Conservation (phyloP, 2,797 vertebrate genomes). For the Centroberyx gerrardi region DNA sequence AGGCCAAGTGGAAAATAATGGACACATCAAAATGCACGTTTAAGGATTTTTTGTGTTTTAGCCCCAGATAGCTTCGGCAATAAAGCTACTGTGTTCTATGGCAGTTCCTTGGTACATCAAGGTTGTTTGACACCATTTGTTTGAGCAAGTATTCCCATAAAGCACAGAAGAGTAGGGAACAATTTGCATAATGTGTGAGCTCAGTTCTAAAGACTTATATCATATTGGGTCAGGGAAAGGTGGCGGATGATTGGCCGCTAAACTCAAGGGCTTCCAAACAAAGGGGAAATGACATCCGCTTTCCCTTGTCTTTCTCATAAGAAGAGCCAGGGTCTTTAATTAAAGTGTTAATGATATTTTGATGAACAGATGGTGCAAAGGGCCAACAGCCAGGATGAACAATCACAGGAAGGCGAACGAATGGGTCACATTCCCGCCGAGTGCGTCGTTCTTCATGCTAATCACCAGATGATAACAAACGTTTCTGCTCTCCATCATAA, state of each 20-base stretch:
- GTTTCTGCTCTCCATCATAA: slow-evolving; percentile 6
- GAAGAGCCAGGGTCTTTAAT: slow-evolving; percentile 17
- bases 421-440: slow-evolving; percentile 27
- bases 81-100: too few relatives aligned
- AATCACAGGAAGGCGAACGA: slow-evolving; percentile 17
- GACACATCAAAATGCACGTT: too few relatives aligned
- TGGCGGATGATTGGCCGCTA: neutral
- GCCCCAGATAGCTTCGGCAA: too few relatives aligned
- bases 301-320: slow-evolving; percentile 4
- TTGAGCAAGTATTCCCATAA: too few relatives aligned
- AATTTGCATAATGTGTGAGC: neutral
- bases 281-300: neutral
- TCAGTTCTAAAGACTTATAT: neutral
- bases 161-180: neutral
- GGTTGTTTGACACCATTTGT: too few relatives aligned
- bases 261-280: neutral
- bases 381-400: slow-evolving; percentile 35
- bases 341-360: neutral
- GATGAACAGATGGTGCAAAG: slow-evolving; percentile 54
- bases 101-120: too few relatives aligned
- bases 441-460: slow-evolving; percentile 47
- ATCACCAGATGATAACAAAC: slow-evolving; percentile 32
- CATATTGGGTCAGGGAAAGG: neutral
- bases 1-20: too few relatives aligned
- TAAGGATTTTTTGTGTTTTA: too few relatives aligned